Evolutionary conservation across 2,797 vertebrate species (phyloP), one percentile per base, ranked within the genome.

Genomic region (Danionella dracula): DNA sequence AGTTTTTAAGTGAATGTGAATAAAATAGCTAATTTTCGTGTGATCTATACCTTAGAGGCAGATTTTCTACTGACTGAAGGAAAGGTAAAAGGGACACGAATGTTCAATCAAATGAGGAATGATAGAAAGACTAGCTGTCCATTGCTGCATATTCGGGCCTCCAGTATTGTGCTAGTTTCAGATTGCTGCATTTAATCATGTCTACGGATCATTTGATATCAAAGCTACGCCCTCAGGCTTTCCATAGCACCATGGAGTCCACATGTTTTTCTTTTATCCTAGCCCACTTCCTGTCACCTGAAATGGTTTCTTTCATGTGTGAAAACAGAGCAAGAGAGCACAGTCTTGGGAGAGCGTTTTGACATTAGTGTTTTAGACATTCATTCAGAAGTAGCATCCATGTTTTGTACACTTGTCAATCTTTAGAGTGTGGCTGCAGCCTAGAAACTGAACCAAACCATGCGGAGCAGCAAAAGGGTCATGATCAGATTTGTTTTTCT

Each of bases 221-320:
- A 88, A 89, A 90, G 85, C 84, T 76, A 35, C 76, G 81, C 87
- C 90, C 86, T 82, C 66, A 0, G 85, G 85, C 82, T 77, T 87
- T 78, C 79, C 72, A 56, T 20, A 67, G 72, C 69, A 72, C 73
- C 83, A 73, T 68, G 53, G 80, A 83, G 86, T 82, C 42, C 70
- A 81, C 83, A 85, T 84, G 87, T 86, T 87, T 88, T 84, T 83
- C 87, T 89, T 67, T 77, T 89, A 86, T 90, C 88, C 87, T 77
- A 83, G 80, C 84, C 79, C 81, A 82, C 89, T 84, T 70, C 66
- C 83, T 87, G 84, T 87, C 87, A 90, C 86, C 88, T 87, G 86
- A 86, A 89, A 90, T 88, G 73, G 86, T 87, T 88, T 87, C 86
- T 89, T 89, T 90, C 88, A 87, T 87, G 87, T 88, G 85, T 89